Evolutionary conservation across 1,140 invertebrate species (phyloP).

Genomic region (Ceratosolen solmsi): DNA sequence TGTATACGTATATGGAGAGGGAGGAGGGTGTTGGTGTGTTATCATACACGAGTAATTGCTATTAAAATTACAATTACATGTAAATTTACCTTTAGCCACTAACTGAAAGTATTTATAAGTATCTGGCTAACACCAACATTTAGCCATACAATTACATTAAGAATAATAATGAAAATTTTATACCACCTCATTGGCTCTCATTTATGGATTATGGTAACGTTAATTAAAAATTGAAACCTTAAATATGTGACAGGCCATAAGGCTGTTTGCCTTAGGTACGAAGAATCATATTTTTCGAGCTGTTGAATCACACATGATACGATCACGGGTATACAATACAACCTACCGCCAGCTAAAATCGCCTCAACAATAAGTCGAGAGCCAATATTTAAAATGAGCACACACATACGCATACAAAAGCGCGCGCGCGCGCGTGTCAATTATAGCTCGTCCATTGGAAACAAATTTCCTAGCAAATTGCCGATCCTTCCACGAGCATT

Average conservation of each 20-base stretch:
- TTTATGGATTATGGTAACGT: too few species aligned
- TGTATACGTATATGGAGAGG: too few species aligned
- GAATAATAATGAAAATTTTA: background rate
- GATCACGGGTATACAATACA: too few species aligned
- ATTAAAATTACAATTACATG: background rate
- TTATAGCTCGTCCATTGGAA: background rate
- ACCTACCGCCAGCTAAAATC: too few species aligned
- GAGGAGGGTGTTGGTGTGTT: too few species aligned
- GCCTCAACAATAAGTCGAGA: background rate
- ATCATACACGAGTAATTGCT: background rate
- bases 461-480: conserved; percentile 1
- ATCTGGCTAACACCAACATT: background rate
- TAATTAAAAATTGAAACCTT: too few species aligned
- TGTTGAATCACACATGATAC: background rate
- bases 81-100: background rate
- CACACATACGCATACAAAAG: too few species aligned
- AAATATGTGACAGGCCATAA: background rate
- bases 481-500: background rate
- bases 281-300: background rate
- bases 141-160: background rate
- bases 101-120: background rate
- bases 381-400: background rate
- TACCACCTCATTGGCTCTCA: too few species aligned
- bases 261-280: background rate
- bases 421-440: background rate